Evolutionary conservation across 2,113 vertebrate species (phyloP), one percentile per base, ranked within the genome.

Genomic region (Callipepla squamata): DNA sequence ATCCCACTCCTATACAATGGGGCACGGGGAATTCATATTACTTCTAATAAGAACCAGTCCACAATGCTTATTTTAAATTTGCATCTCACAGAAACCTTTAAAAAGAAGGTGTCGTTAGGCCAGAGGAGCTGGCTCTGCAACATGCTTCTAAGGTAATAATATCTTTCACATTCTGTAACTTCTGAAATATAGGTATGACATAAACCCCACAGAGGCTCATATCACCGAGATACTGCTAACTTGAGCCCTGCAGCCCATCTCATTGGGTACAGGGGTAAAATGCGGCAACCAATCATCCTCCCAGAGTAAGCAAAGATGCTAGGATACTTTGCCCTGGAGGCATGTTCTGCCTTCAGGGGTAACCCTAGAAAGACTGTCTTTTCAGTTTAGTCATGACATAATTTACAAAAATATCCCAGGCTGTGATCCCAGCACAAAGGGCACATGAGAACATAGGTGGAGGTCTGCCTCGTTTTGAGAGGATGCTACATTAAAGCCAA

Each of bases 151-250:
- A 97, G 97, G 98, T 98, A 98, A 99, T 94, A 96, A 97, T 98
- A 98, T 98, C 98, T 98, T 98, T 98, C 97, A 95, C 97, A 96
- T 98, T 98, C 98, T 97, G 97, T 98, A 98, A 98, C 98, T 98
- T 99, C 97, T 98, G 98, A 99, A 99, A 99, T 99, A 99, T 98
- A 98, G 98, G 97, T 97, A 99, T 99, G 99, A 99, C 98, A 98
- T 99, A 99, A 99, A 98, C 98, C 96, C 96, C 97, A 98, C 97
- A 77, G 86, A 78, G 98, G 98, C 97, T 97, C 97, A 96, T 98
- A 98, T 98, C 98, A 97, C 98, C 42, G 91, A 97, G 98, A 97
- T 96, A 93, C 97, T 92, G 94, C 97, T 97, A 94, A 95, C 95
- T 97, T 83, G 25, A 78, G 80, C 97, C 91, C 97, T 65, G 94